Conservation (phyloP, 2,888 invertebrate species). For the Caenorhabditis virilis region DNA sequence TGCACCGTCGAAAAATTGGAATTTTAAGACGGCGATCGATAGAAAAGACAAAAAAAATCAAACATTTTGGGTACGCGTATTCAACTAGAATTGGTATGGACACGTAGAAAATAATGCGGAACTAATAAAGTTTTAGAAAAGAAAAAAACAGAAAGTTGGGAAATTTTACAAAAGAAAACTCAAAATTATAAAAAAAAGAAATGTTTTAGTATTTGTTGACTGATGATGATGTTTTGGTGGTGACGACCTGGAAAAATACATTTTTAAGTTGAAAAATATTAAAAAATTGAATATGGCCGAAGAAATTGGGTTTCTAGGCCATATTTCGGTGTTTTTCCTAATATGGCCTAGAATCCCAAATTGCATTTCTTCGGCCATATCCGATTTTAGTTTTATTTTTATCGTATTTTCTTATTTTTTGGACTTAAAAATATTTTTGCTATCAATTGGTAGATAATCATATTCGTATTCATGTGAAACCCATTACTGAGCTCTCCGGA, state of each 20-base stretch:
- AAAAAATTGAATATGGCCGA: not conserved
- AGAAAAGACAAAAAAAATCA: not conserved
- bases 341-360: no score
- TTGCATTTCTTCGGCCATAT: no score
- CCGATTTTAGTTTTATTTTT: not conserved
- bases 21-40: no score
- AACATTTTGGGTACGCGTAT: not conserved
- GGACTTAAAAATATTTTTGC: no score
- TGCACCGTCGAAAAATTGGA: no score
- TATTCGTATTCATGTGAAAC: no score
- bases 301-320: no score
- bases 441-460: no score
- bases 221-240: slow-evolving; percentile 33
- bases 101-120: not conserved
- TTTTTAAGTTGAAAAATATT: not conserved
- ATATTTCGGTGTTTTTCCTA: no score
- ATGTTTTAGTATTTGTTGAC: slow-evolving; percentile 25
- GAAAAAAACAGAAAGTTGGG: no score
- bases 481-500: no score
- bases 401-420: slow-evolving; percentile 1
- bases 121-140: no score
- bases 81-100: not conserved
- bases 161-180: slow-evolving; percentile 2
- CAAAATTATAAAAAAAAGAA: not conserved
- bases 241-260: slow-evolving; percentile 7